phyloP scores from a whole-genome alignment of 2,113 vertebrate species.

The Gallinago media region DNA sequence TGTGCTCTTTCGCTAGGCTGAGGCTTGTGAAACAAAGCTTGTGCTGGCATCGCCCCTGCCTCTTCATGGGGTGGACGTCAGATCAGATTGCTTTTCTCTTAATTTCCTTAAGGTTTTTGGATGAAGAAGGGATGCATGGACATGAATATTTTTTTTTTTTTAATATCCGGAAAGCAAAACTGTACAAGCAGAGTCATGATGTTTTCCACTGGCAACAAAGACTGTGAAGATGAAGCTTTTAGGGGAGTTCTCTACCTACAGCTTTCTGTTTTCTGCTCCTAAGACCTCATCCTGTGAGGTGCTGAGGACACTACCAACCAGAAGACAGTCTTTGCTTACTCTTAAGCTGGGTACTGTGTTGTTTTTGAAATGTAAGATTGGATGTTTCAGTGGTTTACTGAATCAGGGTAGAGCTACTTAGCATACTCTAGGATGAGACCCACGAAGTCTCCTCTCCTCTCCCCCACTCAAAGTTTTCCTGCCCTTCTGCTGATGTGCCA shows the following conservation, averaged over 20 bases:
- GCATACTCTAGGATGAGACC: neutral
- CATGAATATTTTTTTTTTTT: neutral
- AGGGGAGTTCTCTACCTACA: neutral
- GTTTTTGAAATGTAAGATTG: neutral
- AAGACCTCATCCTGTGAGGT: neutral
- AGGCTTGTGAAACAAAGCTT: neutral
- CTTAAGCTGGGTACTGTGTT: neutral
- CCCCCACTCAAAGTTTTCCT: neutral
- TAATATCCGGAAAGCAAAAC: neutral
- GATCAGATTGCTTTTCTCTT: neutral
- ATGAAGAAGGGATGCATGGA: neutral
- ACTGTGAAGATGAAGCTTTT: neutral
- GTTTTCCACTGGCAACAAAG: neutral
- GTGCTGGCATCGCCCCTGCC: neutral
- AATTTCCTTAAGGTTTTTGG: neutral
- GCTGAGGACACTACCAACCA: neutral
- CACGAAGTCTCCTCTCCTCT: neutral
- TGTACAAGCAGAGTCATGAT: accelerated
- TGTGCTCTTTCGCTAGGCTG: neutral
- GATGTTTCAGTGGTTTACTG: neutral
- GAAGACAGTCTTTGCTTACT: neutral
- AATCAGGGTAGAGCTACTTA: neutral
- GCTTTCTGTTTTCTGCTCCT: neutral
- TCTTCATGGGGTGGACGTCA: neutral
- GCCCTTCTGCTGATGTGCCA: neutral